Evolutionary conservation across 2,797 vertebrate genomes (phyloP), one percentile per base, ranked within the genome.

Genomic region (Trachops cirrhosus): DNA sequence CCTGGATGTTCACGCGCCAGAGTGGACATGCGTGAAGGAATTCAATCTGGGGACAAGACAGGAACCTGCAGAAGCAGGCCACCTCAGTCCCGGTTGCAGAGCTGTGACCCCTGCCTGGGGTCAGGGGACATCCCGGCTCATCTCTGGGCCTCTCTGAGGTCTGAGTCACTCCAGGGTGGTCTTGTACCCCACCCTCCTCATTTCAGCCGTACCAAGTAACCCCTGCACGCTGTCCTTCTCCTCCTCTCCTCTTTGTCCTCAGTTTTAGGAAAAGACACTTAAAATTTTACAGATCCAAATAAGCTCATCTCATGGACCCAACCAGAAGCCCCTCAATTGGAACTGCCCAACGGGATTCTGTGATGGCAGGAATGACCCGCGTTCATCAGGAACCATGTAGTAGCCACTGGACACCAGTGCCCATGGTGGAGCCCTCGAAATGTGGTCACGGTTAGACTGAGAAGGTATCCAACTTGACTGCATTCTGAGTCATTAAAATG

Each of bases 201-300:
- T 26, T 48, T 52, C 32, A 44, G 52, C 16, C 54, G 57, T 0
- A 52, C 37, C 24, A 74, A 71, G n/a, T 3, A 64, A 50, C 8
- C 21, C 9, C 0, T 18, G 37, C 2, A 4, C 0, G 24, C 1
- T 50, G n/a, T n/a, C n/a, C 7, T 37, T 59, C 57, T 67, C 15
- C 12, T 21, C 22, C 9, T n/a, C 9, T 74, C 15, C 6, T 79
- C 16, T 75, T 79, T 70, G 41, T 75, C 24, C 26, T 73, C 73
- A 34, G 41, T 67, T 86, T 71, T 68, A 89, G n/a, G 32, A 95
- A 92, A 82, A 62, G 10, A 50, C 1, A 44, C 8, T 67, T 50
- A 67, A 48, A 44, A 32, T 24, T 26, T n/a, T 5, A 29, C 46
- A 74, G 57, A 50, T 21, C 39, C 7, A 71, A 10, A 46, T 12